Evolutionary conservation across 1,140 invertebrate genomes (phyloP).

Genomic region (Drosophila kepulauana): DNA sequence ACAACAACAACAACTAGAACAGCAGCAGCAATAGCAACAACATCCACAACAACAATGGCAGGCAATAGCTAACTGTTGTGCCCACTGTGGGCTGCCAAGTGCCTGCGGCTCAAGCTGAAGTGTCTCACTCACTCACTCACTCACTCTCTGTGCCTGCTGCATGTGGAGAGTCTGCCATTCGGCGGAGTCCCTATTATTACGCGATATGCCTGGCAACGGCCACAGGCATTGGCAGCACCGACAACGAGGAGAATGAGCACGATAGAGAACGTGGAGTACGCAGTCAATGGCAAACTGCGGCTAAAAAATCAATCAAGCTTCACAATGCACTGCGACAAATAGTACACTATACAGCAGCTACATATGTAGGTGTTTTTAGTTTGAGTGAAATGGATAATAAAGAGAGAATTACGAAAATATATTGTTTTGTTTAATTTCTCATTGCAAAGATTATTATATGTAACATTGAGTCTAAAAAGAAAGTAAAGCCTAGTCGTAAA

Average conservation of each 20-base stretch:
- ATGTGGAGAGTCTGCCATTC: slow-evolving; percentile 6
- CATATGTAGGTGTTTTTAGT: too few species aligned
- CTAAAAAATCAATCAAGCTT: slow-evolving; percentile 71
- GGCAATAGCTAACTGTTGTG: slow-evolving; percentile 43
- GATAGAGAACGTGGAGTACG: too few species aligned
- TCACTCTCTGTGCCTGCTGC: not conserved
- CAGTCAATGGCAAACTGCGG: slow-evolving; percentile 25
- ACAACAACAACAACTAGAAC: slow-evolving; percentile 41
- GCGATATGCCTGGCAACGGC: slow-evolving; percentile 47
- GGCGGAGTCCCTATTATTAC: slow-evolving; percentile 52
- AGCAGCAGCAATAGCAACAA: slow-evolving; percentile 13
- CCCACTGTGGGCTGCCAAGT: slow-evolving; percentile 63
- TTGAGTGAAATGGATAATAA: too few species aligned
- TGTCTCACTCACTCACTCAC: slow-evolving; percentile 6
- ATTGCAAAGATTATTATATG: too few species aligned
- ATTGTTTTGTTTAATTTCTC: too few species aligned
- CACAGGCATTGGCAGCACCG: slow-evolving; percentile 40
- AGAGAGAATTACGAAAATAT: too few species aligned
- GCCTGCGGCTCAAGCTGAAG: slow-evolving; percentile 61
- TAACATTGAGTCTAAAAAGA: too few species aligned
- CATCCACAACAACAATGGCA: slow-evolving; percentile 31
- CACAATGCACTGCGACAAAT: slow-evolving; percentile 38
- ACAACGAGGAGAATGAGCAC: slow-evolving; percentile 8
- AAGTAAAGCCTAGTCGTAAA: too few species aligned
- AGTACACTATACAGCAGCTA: not conserved